A percentile compares a stretch with the other conserved stretches of the same genome.
These are phyloP conservation scores for Caligus rogercresseyi DNA, from an alignment of 1,140 invertebrate species.

Conservation along the genomic window DNA sequence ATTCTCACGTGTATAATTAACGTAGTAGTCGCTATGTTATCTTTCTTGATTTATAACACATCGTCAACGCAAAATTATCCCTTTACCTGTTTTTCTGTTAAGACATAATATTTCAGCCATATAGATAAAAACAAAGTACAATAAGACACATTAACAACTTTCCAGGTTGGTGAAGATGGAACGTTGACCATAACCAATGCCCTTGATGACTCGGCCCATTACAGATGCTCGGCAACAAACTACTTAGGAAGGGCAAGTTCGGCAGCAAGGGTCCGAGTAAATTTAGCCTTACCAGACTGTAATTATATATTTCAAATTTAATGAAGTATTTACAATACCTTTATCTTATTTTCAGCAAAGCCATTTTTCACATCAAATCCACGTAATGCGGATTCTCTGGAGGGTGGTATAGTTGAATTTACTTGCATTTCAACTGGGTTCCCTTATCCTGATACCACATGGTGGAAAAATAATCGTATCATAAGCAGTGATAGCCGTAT, in stretches of 20 bases:
- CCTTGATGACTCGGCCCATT: constrained; percentile 8
- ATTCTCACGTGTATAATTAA: no score
- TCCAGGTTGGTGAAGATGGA: constrained; percentile 8
- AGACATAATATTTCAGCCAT: no score
- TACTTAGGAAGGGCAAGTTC: constrained; percentile 12
- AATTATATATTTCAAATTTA: neutral
- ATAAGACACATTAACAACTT: neutral
- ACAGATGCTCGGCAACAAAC: constrained; percentile 10
- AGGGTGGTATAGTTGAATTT: constrained; percentile 21
- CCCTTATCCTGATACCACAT: constrained; percentile 16
- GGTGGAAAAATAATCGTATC: constrained; percentile 18
- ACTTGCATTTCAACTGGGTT: constrained; percentile 11
- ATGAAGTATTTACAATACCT: neutral
- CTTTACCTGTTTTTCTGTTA: no score
- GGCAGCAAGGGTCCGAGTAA: constrained; percentile 6
- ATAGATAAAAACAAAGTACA: neutral
- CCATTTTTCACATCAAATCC: constrained; percentile 17
- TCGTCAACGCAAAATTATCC: no score
- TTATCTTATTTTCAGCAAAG: neutral
- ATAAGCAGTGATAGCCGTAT: neutral
- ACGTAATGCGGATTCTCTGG: neutral
- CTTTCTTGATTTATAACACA: no score
- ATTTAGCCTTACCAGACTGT: constrained; percentile 13
- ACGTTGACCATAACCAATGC: constrained; percentile 11
- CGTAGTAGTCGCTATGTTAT: no score